Conservation (phyloP, 2,113 vertebrate genomes). For the Sinocyclocheilus anshuiensis region DNA sequence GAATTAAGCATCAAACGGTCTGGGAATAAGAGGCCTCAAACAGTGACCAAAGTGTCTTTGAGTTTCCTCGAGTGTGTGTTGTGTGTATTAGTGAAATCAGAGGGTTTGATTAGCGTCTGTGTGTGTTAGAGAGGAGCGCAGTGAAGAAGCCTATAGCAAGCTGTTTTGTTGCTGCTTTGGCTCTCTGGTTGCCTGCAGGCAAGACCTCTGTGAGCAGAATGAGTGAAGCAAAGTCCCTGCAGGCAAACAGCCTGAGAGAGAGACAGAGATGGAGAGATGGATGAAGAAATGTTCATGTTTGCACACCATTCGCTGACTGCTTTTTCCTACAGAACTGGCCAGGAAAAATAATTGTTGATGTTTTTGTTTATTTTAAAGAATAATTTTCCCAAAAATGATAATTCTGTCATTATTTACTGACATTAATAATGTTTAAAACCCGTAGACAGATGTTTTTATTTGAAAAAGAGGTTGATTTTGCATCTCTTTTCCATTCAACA, state of each 20-base stretch:
- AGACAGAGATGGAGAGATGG: neutral
- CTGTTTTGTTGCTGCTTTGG: slow-evolving; percentile 38
- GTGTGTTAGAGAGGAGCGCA: neutral
- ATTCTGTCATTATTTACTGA: neutral
- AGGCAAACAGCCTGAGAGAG: slow-evolving; percentile 17
- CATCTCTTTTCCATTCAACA: neutral
- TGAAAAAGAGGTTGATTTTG: neutral
- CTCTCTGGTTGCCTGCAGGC: slow-evolving; percentile 31
- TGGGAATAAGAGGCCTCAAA: slow-evolving; percentile 49
- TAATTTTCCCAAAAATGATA: neutral
- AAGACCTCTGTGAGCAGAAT: slow-evolving; percentile 34
- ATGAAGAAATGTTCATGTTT: slow-evolving; percentile 14
- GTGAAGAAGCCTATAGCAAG: slow-evolving; percentile 18
- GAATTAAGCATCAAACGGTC: slow-evolving; percentile 9
- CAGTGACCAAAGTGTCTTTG: slow-evolving; percentile 25
- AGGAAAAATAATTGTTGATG: neutral
- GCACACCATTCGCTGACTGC: neutral
- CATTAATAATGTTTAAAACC: neutral
- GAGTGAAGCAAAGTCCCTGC: slow-evolving; percentile 33
- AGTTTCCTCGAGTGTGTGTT: slow-evolving; percentile 7
- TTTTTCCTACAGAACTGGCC: neutral
- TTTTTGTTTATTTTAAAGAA: neutral
- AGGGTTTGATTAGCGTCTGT: slow-evolving; percentile 17
- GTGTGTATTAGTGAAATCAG: slow-evolving; percentile 32
- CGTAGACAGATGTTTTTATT: neutral